phyloP scores from a whole-genome alignment of 2,113 vertebrate species.

The Eolophus roseicapilla region DNA sequence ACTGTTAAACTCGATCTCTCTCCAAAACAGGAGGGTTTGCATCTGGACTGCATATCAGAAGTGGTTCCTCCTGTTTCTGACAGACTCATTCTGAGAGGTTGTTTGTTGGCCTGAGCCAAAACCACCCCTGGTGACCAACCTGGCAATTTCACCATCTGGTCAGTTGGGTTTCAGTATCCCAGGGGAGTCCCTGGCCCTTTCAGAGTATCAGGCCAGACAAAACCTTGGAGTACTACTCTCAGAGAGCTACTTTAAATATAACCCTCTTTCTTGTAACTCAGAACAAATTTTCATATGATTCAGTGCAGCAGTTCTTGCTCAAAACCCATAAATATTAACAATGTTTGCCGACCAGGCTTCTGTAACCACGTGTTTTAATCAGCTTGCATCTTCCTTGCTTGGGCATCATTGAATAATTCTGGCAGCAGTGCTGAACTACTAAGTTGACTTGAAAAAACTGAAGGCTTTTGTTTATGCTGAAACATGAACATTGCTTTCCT shows the following conservation, averaged over 20 bases:
- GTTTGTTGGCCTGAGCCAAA: not conserved
- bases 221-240: not conserved
- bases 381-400: not conserved
- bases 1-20: not conserved
- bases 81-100: not conserved
- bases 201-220: not conserved
- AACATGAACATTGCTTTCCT: not conserved
- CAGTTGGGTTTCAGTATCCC: not conserved
- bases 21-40: not conserved
- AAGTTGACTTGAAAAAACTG: not conserved
- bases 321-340: constrained; percentile 19
- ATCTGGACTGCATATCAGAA: not conserved
- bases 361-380: not conserved
- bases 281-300: not conserved
- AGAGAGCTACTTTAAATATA: not conserved
- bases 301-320: not conserved
- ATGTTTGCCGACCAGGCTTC: not conserved
- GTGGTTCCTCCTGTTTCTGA: not conserved
- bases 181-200: not conserved
- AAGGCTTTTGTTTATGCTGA: constrained; percentile 1
- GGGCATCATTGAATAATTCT: not conserved
- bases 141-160: not conserved
- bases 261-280: not conserved
- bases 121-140: too few relatives aligned
- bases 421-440: not conserved